phyloP scores from a whole-genome alignment of 1,140 invertebrate species.

The Caerostris darwini region DNA sequence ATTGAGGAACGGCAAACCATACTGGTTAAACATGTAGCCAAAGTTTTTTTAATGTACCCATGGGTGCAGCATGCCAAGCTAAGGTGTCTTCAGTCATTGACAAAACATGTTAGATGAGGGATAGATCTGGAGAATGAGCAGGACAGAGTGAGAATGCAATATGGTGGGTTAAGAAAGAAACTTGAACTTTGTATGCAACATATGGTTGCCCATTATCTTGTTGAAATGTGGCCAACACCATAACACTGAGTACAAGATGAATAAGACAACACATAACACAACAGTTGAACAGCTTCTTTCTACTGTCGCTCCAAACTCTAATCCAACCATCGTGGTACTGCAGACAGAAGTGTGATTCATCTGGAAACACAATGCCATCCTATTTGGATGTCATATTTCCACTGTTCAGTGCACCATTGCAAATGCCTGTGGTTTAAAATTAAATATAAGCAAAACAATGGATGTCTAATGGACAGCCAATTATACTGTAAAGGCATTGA shows the following conservation, averaged over 20 bases:
- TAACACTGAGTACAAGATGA: conserved; percentile 27
- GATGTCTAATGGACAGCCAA: neutral
- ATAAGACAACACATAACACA: conserved; percentile 6
- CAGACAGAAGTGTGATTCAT: neutral
- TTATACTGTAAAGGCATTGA: neutral
- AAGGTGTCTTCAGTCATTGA: no score
- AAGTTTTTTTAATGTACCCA: no score
- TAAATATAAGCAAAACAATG: neutral
- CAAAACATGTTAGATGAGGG: no score
- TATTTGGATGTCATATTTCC: neutral
- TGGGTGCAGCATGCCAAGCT: no score
- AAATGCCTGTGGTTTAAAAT: neutral
- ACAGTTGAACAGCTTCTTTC: neutral
- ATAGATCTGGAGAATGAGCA: no score
- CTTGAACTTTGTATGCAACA: no score
- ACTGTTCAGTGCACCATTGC: neutral
- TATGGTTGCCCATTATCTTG: no score
- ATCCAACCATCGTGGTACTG: conserved; percentile 35
- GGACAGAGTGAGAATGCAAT: no score
- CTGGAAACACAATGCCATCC: neutral
- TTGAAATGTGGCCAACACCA: neutral
- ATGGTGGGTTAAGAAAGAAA: no score
- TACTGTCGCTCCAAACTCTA: neutral
- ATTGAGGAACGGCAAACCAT: no score
- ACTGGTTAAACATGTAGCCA: no score